Evolutionary conservation across 92 coral and sea anemone genomes (phyloP).

Genomic region (Anthopleura xanthogrammica): DNA sequence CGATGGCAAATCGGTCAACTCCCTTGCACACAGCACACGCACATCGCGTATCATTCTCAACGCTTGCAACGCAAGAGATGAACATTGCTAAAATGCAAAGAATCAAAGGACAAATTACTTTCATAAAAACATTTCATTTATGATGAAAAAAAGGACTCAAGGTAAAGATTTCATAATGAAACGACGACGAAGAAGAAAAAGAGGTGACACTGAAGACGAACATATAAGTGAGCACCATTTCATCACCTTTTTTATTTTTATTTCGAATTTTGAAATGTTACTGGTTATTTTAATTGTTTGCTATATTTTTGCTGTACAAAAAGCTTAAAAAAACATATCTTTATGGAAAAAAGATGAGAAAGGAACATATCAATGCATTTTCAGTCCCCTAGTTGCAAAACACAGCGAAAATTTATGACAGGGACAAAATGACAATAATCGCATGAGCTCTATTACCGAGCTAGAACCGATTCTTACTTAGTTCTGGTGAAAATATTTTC

Average conservation of each 20-base stretch:
- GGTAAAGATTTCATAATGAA: neutral
- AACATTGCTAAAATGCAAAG: neutral
- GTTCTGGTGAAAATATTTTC: neutral
- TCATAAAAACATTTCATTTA: neutral
- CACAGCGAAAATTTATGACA: neutral
- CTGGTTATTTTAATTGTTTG: constrained; percentile 23
- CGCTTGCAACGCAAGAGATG: constrained; percentile 2
- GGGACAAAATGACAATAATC: constrained; percentile 2
- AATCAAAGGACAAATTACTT: neutral
- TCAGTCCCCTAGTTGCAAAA: neutral
- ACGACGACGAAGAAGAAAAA: neutral
- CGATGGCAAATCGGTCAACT: neutral
- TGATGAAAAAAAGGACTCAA: constrained; percentile 3
- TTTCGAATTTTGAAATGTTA: constrained; percentile 3
- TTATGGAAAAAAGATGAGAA: constrained; percentile 4
- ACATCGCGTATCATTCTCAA: neutral
- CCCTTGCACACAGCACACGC: constrained; percentile 2
- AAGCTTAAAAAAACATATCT: neutral
- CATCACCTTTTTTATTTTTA: constrained; percentile 19
- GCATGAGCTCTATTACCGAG: neutral
- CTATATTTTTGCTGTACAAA: constrained; percentile 30
- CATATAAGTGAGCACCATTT: constrained; percentile 18
- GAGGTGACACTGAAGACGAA: neutral
- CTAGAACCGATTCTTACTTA: neutral
- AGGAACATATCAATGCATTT: neutral